These are phyloP conservation scores for Leptocoma aspasia DNA, from an alignment of 2,113 vertebrate genomes.

Conservation along the genomic window DNA sequence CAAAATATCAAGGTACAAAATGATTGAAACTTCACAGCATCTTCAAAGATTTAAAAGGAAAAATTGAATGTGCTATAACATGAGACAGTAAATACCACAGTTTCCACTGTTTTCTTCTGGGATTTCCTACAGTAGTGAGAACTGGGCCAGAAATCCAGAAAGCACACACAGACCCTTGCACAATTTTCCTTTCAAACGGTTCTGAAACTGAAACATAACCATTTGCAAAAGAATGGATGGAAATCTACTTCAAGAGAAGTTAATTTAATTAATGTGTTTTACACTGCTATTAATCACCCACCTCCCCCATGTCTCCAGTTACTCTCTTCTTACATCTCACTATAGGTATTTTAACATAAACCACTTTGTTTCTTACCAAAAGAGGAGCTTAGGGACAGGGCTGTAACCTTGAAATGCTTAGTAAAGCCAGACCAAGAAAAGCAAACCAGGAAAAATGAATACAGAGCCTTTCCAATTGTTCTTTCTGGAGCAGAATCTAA, in stretches of 20 bases:
- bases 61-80: neutral
- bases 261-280: neutral
- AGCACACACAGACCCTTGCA: neutral
- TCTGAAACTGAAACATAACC: neutral
- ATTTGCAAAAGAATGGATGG: neutral
- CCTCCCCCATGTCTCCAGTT: neutral
- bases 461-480: neutral
- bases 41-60: neutral
- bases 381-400: neutral
- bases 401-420: neutral
- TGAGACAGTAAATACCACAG: neutral
- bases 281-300: neutral
- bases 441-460: neutral
- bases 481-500: neutral
- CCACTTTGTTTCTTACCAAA: neutral
- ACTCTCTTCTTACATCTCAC: neutral
- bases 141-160: slow-evolving; percentile 48
- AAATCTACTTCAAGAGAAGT: neutral
- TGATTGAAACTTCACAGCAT: neutral
- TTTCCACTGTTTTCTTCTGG: slow-evolving; percentile 42
- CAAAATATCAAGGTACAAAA: neutral
- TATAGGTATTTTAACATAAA: neutral
- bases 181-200: neutral
- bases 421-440: neutral
- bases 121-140: slow-evolving; percentile 33